These are phyloP conservation scores for Pagrus major DNA, from an alignment of 2,113 vertebrate genomes.

Conservation along the genomic window DNA sequence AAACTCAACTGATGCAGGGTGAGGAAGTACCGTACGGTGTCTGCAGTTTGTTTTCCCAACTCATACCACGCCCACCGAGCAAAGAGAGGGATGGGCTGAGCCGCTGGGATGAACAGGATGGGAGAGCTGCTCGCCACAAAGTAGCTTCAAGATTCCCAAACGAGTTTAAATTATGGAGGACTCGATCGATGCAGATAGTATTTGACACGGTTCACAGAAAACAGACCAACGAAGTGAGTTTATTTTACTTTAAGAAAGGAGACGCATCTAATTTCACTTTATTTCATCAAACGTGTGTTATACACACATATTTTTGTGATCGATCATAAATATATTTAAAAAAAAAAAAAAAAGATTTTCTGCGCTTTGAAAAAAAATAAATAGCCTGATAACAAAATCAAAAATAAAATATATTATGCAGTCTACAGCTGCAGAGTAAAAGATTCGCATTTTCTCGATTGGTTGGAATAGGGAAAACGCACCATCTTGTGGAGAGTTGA, in stretches of 20 bases:
- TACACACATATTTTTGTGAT: too few species aligned
- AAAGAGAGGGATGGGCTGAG: constrained; percentile 75
- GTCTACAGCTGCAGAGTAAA: neutral
- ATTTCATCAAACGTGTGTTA: neutral
- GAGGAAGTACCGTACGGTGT: constrained; percentile 77
- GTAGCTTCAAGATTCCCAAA: neutral
- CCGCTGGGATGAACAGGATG: constrained; percentile 63
- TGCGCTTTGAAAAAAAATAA: neutral
- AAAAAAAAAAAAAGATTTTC: fast-evolving
- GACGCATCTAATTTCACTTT: neutral
- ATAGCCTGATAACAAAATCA: neutral
- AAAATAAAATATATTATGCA: neutral
- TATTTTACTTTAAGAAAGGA: neutral
- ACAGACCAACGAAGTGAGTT: neutral
- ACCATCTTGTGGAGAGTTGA: constrained; percentile 70
- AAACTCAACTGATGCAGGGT: constrained; percentile 70
- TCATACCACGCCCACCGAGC: constrained; percentile 84
- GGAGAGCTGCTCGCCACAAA: constrained; percentile 24
- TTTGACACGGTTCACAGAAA: neutral
- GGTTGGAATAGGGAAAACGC: constrained; percentile 41
- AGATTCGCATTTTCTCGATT: neutral
- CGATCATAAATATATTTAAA: too few species aligned
- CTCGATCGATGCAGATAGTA: neutral
- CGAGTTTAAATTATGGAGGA: neutral
- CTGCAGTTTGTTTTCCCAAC: constrained; percentile 84